Evolutionary conservation across 2,888 invertebrate species (phyloP), one percentile per base, ranked within the genome.

Genomic region (Ypsolopha scabrella): DNA sequence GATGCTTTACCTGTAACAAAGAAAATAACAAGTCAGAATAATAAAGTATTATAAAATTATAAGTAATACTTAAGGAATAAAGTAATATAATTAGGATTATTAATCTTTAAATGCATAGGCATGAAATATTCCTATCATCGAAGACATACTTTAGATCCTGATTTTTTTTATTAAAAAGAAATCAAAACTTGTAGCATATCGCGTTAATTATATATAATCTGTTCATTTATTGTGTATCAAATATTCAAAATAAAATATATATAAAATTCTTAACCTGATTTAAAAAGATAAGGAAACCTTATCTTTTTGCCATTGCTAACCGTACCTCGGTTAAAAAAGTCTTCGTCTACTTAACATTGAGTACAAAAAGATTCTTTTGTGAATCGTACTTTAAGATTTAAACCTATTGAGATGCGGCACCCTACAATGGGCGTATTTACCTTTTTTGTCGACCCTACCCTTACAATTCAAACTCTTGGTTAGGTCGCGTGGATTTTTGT

Each of bases 301-400:
- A 46, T 41, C 37, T 24, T 4, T 24, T 24, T 60, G 63, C 55
- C 56, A 69, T 53, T 74, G 73, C 70, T 47, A 63, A 69, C 77
- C 47, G 61, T 82, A 75, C 73, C 54, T 55, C 54, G 60, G 65
- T 62, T 64, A 75, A 50, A 49, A 79, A 76, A 72, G 64, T 68
- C 65, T 64, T 69, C 70, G 67, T 68, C 74, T 79, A 75, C 77
- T 83, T 81, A 82, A 76, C 76, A 77, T 75, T 70, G 73, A 64
- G 63, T 14, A 74, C 75, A 78, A 79, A 78, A 79, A 80, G 74
- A 78, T 70, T 79, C 77, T 74, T 75, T 85, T 83, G 79, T 85
- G 62, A 67, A 65, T 60, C 68, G 62, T 69, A 75, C 74, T 77
- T 75, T 70, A 66, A 75, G 75, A 75, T 76, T 77, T 78, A 80